phyloP scores from a whole-genome alignment of 2,797 vertebrate genomes.

The Xenopus petersii region DNA sequence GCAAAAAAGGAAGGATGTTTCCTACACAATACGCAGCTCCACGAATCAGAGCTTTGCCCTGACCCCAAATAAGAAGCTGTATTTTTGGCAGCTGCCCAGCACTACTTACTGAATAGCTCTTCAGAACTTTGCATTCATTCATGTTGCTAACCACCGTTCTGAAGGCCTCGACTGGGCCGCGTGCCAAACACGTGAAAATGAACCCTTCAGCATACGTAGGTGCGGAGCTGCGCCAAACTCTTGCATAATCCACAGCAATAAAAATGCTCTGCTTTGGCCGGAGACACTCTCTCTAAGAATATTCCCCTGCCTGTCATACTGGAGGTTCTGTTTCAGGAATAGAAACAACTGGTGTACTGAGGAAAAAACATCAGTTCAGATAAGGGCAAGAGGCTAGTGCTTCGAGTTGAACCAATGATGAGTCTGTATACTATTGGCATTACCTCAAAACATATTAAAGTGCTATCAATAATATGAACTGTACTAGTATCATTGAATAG shows the following conservation, averaged over 20 bases:
- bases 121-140: slow-evolving; percentile 75
- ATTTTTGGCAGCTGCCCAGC: slow-evolving; percentile 73
- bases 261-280: slow-evolving; percentile 59
- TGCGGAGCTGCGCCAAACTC: slow-evolving; percentile 69
- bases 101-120: slow-evolving; percentile 70
- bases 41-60: slow-evolving; percentile 68
- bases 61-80: slow-evolving; percentile 72
- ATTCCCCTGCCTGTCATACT: slow-evolving; percentile 49
- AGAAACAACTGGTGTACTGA: slow-evolving; percentile 36
- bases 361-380: slow-evolving; percentile 25
- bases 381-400: slow-evolving; percentile 8
- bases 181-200: slow-evolving; percentile 76
- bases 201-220: slow-evolving; percentile 73
- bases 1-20: slow-evolving; percentile 57
- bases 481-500: too few species aligned
- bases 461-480: too few species aligned
- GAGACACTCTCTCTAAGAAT: slow-evolving; percentile 62
- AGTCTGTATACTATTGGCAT: too few species aligned
- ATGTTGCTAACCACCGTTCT: slow-evolving; percentile 75
- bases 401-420: too few species aligned
- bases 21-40: slow-evolving; percentile 70
- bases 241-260: slow-evolving; percentile 73
- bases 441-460: too few species aligned
- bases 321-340: slow-evolving; percentile 19
- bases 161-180: slow-evolving; percentile 72